Evolutionary conservation across 2,888 invertebrate species (phyloP), one percentile per base, ranked within the genome.

Genomic region (Limnephilus auricula): DNA sequence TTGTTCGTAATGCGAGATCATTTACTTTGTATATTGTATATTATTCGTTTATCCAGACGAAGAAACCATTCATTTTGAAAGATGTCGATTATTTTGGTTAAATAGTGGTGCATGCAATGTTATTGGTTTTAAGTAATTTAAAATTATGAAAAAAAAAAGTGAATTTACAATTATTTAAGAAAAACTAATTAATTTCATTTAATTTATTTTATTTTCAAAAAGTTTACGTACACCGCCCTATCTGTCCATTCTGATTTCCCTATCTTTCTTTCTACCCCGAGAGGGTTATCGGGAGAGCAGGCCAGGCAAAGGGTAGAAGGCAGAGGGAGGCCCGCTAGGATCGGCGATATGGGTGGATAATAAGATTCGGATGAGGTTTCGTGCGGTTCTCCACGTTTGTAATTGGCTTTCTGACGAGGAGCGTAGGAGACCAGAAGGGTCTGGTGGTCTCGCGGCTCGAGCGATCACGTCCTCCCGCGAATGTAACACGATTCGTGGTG

Each of bases 331-430:
- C 25, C 0, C 1, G 65, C 65, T 65, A 65, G 84, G 86, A 50
- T 50, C 3, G 50, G 32, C 31, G 87, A 88, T 88, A 88, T 25
- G 79, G 34, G 87, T 45, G 85, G 25, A 40, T 88, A 88, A 79
- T 88, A 88, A 88, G 87, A 88, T 88, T 88, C 87, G 31, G 87
- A 88, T 88, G 78, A 78, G 87, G 87, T 78, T 88, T 30, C 79
- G 32, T 79, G 87, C 87, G 87, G 87, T 79, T 78, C 34, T 88
- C 87, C 87, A n/a, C 87, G 87, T 88, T 65, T 88, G 87, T 88
- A 88, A 88, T 88, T 88, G 87, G 65, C 78, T 88, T 88, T 88
- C 78, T 88, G 87, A 88, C 87, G 87, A 88, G 87, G 79, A 25
- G 83, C 15, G 13, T n/a, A 37, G 83, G 25, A 65, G 25, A n/a